Conservation (phyloP, 2,113 vertebrate genomes). For the Oryzias melastigma region DNA sequence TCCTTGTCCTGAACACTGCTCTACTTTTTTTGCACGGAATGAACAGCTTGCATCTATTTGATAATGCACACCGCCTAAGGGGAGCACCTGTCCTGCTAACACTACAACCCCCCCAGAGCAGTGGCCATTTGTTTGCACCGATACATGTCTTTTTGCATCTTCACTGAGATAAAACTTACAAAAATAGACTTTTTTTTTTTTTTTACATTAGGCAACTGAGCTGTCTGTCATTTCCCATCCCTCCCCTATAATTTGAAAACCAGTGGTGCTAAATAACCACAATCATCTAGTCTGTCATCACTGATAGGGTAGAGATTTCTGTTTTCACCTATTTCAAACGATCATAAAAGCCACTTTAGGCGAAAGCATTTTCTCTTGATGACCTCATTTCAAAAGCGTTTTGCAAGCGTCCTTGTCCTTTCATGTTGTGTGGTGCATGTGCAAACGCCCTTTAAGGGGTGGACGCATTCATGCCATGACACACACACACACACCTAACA, state of each 20-base stretch:
- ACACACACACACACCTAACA: constrained; percentile 17
- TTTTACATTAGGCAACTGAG: constrained; percentile 30
- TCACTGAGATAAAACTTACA: constrained; percentile 47
- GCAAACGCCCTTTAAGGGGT: constrained; percentile 49
- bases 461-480: constrained; percentile 14
- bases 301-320: constrained; percentile 38
- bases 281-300: constrained; percentile 45
- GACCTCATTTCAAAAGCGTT: constrained; percentile 61
- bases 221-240: constrained; percentile 50
- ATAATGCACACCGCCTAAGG: constrained; percentile 47
- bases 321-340: constrained; percentile 35
- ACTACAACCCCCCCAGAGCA: constrained; percentile 33
- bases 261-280: constrained; percentile 48
- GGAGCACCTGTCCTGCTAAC: constrained; percentile 65
- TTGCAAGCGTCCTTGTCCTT: constrained; percentile 66
- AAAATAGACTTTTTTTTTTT: neutral
- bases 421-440: constrained; percentile 48
- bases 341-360: constrained; percentile 41
- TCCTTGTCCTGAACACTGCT: constrained; percentile 11
- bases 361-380: constrained; percentile 49
- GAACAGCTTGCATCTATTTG: constrained; percentile 41
- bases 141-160: constrained; percentile 30
- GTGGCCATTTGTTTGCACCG: constrained; percentile 50
- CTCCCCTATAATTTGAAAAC: constrained; percentile 50
- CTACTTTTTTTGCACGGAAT: constrained; percentile 10